Percentiles rank a stretch among this genome's conserved stretches.
Conservation (phyloP, 2,888 invertebrate genomes). For the Yponomeuta sedellus region DNA sequence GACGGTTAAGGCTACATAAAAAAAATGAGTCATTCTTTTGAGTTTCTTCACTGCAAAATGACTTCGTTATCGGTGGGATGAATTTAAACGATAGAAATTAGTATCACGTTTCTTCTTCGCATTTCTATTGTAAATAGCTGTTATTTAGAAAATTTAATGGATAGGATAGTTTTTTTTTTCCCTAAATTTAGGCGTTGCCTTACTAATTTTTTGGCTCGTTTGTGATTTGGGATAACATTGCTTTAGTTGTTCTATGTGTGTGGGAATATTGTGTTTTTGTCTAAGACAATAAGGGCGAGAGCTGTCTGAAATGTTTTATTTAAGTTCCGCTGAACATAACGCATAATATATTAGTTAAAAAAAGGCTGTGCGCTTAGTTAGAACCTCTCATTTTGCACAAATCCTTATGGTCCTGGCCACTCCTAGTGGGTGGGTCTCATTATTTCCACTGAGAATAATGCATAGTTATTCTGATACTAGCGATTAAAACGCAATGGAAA, state of each 20-base stretch:
- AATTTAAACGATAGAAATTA: neutral
- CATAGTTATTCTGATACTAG: too few relatives aligned
- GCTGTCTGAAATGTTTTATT: too few relatives aligned
- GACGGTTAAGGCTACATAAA: too few relatives aligned
- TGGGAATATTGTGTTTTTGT: too few relatives aligned
- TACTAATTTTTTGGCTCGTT: neutral
- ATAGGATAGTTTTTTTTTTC: neutral
- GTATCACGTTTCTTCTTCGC: neutral
- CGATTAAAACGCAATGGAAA: too few relatives aligned
- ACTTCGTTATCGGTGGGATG: neutral
- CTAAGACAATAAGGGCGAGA: too few relatives aligned
- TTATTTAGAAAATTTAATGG: neutral
- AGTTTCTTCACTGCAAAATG: too few relatives aligned
- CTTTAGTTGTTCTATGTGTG: too few relatives aligned
- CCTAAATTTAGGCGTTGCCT: neutral
- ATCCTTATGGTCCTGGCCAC: too few relatives aligned
- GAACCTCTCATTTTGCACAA: neutral
- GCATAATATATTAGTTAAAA: neutral
- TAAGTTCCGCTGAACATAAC: neutral
- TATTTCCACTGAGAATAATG: too few relatives aligned
- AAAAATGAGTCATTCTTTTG: too few relatives aligned
- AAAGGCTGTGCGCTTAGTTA: slow-evolving; percentile 1
- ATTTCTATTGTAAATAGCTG: slow-evolving; percentile 8
- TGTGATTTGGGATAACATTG: neutral
- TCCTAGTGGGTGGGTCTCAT: too few relatives aligned